Evolutionary conservation across 92 coral and sea anemone species (phyloP).

Genomic region (Zoanthus sansibaricus): DNA sequence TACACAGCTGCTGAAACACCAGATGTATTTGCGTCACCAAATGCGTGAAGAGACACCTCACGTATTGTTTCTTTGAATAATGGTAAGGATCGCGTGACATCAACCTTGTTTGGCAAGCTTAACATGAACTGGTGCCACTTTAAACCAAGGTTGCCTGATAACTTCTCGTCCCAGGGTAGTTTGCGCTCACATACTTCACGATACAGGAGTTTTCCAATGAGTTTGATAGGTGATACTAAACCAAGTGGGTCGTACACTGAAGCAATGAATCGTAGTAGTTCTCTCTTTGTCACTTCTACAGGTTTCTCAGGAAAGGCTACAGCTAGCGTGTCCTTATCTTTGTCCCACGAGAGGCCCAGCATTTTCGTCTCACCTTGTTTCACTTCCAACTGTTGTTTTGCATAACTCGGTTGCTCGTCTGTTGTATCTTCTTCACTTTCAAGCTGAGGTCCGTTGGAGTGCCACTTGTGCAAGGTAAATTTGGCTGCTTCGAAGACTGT

Average conservation of each 20-base stretch:
- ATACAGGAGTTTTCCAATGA: too few relatives aligned
- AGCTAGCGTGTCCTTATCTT: constrained; percentile 2
- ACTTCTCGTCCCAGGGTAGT: too few relatives aligned
- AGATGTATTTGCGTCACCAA: too few relatives aligned
- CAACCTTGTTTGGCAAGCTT: too few relatives aligned
- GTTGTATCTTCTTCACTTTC: not conserved
- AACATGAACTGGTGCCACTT: too few relatives aligned
- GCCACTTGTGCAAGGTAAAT: not conserved
- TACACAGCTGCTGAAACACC: too few relatives aligned
- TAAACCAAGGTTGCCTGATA: too few relatives aligned
- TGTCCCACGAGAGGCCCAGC: constrained; percentile 9
- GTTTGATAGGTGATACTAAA: too few relatives aligned
- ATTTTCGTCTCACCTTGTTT: constrained; percentile 41
- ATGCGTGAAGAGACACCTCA: too few relatives aligned
- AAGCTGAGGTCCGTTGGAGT: constrained; percentile 25
- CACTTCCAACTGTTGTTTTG: constrained; percentile 29
- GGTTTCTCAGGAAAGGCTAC: constrained; percentile 19
- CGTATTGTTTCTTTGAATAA: too few relatives aligned
- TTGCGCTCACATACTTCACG: too few relatives aligned
- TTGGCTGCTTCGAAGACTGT: not conserved
- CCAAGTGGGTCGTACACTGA: not conserved
- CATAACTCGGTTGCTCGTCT: constrained; percentile 39
- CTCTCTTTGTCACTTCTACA: not conserved
- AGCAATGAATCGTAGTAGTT: constrained; percentile 3
- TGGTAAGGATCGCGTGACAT: too few relatives aligned